Evolutionary conservation across 2,113 vertebrate species (phyloP).

Genomic region (Zosterops hypoxanthus): DNA sequence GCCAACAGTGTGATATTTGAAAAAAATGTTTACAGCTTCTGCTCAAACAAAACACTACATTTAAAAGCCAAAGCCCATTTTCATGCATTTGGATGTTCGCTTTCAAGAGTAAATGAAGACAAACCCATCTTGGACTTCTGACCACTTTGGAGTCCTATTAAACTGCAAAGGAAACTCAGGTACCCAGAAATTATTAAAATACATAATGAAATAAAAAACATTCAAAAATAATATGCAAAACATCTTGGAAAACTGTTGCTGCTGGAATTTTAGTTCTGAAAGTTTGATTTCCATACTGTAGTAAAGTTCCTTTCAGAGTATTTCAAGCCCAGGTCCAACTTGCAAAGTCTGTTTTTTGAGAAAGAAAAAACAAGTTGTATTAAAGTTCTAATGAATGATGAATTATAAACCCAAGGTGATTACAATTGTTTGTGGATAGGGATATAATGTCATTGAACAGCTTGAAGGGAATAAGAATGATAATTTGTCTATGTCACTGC

Average conservation of each 20-base stretch:
- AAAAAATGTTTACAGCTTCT: neutral
- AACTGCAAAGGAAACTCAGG: neutral
- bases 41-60: neutral
- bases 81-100: neutral
- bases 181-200: neutral
- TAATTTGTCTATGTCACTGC: neutral
- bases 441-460: conserved; percentile 12
- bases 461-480: conserved; percentile 14
- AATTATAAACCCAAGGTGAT: conserved; percentile 13
- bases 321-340: neutral
- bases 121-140: neutral
- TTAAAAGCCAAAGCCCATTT: neutral
- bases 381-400: neutral
- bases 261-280: neutral
- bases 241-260: neutral
- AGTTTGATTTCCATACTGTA: neutral
- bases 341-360: neutral
- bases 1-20: neutral
- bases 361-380: neutral
- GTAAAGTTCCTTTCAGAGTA: neutral
- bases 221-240: neutral
- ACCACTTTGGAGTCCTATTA: neutral
- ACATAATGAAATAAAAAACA: neutral
- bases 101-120: neutral
- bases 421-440: neutral